These are phyloP conservation scores for Rotaria magnacalcarata DNA, from an alignment of 2,888 invertebrate genomes.

Conservation along the genomic window DNA sequence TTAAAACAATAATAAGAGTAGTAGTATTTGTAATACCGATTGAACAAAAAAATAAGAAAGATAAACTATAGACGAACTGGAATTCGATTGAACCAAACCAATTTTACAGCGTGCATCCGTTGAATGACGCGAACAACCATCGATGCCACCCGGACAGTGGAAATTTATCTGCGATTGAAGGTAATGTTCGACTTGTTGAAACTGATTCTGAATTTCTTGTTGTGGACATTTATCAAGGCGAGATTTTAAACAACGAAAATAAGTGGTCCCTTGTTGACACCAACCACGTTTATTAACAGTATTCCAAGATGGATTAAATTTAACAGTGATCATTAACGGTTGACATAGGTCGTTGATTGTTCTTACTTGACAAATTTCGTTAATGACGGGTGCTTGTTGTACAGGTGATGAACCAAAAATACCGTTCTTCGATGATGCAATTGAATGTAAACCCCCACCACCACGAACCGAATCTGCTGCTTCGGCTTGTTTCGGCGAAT, in stretches of 20 bases:
- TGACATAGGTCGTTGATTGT: slow-evolving; percentile 38
- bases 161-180: slow-evolving; percentile 42
- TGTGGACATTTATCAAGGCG: slow-evolving; percentile 39
- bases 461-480: slow-evolving; percentile 37
- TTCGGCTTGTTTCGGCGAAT: slow-evolving; percentile 13
- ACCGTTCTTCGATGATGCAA: background rate
- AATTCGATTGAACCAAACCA: slow-evolving; percentile 25
- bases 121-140: slow-evolving; percentile 41
- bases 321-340: slow-evolving; percentile 38
- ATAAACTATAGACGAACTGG: background rate
- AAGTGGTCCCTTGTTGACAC: slow-evolving; percentile 40
- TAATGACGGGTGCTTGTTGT: background rate
- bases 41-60: background rate
- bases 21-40: slow-evolving; percentile 24
- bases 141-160: slow-evolving; percentile 45
- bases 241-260: slow-evolving; percentile 42
- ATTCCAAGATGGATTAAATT: slow-evolving; percentile 44
- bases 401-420: background rate
- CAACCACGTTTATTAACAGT: slow-evolving; percentile 39
- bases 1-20: background rate
- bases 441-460: background rate
- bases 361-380: slow-evolving; percentile 36
- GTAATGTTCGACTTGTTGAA: slow-evolving; percentile 46
- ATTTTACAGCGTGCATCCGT: slow-evolving; percentile 45
- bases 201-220: slow-evolving; percentile 39